phyloP scores from a whole-genome alignment of 2,113 vertebrate genomes.

The Empidonax alnorum region DNA sequence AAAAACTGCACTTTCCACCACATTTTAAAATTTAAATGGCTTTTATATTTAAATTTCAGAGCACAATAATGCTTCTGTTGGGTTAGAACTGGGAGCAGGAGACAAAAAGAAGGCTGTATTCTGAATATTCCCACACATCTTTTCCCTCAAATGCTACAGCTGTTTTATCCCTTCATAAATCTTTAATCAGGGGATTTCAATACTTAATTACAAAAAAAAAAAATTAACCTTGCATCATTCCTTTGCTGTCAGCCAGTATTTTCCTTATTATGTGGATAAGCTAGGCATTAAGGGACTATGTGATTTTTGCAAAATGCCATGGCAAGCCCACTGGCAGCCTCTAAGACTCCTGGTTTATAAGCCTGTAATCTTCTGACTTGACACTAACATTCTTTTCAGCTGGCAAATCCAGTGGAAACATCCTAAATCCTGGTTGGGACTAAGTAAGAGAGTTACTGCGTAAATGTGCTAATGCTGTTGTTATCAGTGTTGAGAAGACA shows the following conservation, averaged over 20 bases:
- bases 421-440: neutral
- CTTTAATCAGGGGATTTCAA: slow-evolving; percentile 49
- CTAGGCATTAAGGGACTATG: neutral
- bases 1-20: neutral
- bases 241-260: slow-evolving; percentile 38
- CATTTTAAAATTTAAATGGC: slow-evolving; percentile 9
- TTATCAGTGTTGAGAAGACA: neutral
- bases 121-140: slow-evolving; percentile 51
- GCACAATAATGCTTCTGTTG: neutral
- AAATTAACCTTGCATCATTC: neutral
- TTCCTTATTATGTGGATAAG: slow-evolving; percentile 37
- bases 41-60: slow-evolving; percentile 34
- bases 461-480: neutral
- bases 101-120: neutral
- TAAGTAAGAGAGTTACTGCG: neutral
- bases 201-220: slow-evolving; percentile 52
- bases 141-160: slow-evolving; percentile 6
- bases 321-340: neutral
- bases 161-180: slow-evolving; percentile 38
- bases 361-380: slow-evolving; percentile 3
- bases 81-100: neutral
- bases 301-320: slow-evolving; percentile 19
- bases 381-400: neutral
- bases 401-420: slow-evolving; percentile 10
- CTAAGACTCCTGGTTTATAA: neutral